Evolutionary conservation across 30 jellyfish, hydroid and myxozoan genomes (phyloP).

Genomic region (Rhopilema esculentum): DNA sequence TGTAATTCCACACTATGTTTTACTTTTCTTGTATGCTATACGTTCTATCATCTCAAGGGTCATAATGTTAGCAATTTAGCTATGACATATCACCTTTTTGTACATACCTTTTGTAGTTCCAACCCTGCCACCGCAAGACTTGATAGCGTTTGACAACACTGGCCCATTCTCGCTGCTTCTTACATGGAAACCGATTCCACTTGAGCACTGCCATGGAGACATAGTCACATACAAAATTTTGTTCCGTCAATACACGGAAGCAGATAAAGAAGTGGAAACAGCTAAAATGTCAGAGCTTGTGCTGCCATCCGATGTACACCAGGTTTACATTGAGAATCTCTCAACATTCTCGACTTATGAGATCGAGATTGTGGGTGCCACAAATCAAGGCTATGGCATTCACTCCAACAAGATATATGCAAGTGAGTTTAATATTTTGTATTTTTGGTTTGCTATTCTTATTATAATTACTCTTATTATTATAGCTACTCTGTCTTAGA

Average conservation of each 20-base stretch:
- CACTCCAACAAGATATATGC: constrained; percentile 28
- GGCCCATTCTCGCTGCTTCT: constrained; percentile 57
- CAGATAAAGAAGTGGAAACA: constrained; percentile 11
- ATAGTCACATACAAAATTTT: constrained; percentile 35
- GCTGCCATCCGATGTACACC: constrained; percentile 6
- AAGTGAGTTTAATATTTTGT: neutral
- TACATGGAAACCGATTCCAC: constrained; percentile 60
- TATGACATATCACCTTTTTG: too few species aligned
- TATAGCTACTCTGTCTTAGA: too few species aligned
- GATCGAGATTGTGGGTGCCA: constrained; percentile 33
- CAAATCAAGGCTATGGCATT: constrained; percentile 44
- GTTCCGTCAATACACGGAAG: constrained; percentile 31
- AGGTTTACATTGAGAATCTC: constrained; percentile 34
- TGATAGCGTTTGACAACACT: constrained; percentile 49
- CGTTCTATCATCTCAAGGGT: too few species aligned
- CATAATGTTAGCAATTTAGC: too few species aligned
- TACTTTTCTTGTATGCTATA: too few species aligned
- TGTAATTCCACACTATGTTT: too few species aligned
- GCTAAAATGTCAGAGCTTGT: neutral
- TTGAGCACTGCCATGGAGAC: constrained; percentile 40
- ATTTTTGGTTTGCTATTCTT: neutral
- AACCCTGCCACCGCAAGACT: constrained; percentile 49
- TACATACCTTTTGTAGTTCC: constrained; percentile 65
- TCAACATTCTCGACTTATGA: constrained; percentile 55
- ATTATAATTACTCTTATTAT: too few species aligned